Base-by-base conservation (phyloP, 2,888 invertebrate species). In the Caenorhabditis macrosperma region DNA sequence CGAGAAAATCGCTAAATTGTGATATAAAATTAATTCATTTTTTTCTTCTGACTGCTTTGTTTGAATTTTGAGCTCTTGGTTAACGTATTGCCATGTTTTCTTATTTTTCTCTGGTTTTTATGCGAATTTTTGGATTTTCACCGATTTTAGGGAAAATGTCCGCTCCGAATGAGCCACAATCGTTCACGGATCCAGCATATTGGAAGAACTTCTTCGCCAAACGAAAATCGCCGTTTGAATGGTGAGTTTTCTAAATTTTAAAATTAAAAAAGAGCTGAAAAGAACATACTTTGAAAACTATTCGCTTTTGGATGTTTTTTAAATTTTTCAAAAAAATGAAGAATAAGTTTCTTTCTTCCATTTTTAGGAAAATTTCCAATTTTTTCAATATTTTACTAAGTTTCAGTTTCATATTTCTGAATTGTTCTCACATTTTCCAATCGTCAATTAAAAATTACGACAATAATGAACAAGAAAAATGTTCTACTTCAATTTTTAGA, bases 141-240 rank as follows among this genome's bases (percentile, higher is more conserved):
- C 9, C 24, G 12, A 41, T 57, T 24, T 22, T 57, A 50, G 38
- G 38, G 59, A 50, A 28, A 38, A 72, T 72, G 71, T 72, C 71
- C 10, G 71, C 63, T 20, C 71, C 71, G 12, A 35, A 59, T 20
- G 66, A 64, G 66, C 71, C 30, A 74, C 83, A 24, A 57, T 79
- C 24, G 85, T 90, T 90, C 63, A 81, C 89, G 9, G 84, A 87
- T 76, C 86, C 87, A 6, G 41, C 50, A 1, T 90, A 88, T 63
- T 90, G 90, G 90, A 85, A 88, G 78, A 83, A 85, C 20, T 90
- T 90, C 77, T 90, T 90, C 77, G 81, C 87, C 7, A 59, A 80
- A 33, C 41, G 83, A 38, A 82, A 86, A 44, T 59, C 81, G n/a
- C 81, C 88, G 1, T 90, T 90, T 71, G 90, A 90, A 86, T 90